Evolutionary conservation across 1,140 invertebrate species (phyloP), one percentile per base, ranked within the genome.

Genomic region (Carposina sasakii): DNA sequence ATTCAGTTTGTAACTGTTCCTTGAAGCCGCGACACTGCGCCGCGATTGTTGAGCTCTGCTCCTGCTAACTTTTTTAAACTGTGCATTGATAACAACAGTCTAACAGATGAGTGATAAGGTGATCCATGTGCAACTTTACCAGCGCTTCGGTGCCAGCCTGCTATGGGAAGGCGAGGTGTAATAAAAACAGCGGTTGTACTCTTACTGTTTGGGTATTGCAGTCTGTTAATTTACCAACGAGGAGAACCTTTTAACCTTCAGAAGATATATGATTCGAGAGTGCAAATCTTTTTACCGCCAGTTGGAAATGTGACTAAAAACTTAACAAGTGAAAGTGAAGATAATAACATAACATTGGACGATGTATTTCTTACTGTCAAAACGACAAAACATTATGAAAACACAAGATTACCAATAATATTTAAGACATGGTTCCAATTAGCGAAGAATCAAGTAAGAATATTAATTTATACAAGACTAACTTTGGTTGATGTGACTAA

Each of bases 281-380:
- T 5, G 24, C 24, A 26, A 6, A 26, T 26, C 5, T 12, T 6
- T 26, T 26, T 26, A 12, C 5, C 12, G 24, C 5, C 19, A 78
- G n/a, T 78, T 43, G 75, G 77, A 52, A 67, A 74, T 37, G 68
- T 74, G 50, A 81, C 73, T 28, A 78, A 74, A 70, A 68, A 68
- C 69, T 67, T 24, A 76, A 45, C 57, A 56, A 92, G 91, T 57
- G 88, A 88, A 63, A n/a, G n/a, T n/a, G 86, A 88, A 60, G 90
- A 88, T 55, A 91, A 90, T 58, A 87, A 90, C 40, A 92, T 91
- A 33, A 89, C 88, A 43, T 86, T 96, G 49, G 88, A 94, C 76
- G 95, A 97, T 78, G 88, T 98, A 60, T 98, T 97, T 84, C 93
- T 98, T 73, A 96, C 94, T 85, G 94, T 98, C 15, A 98, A 98